phyloP scores from a whole-genome alignment of 2,888 invertebrate genomes.

The Lepidochitona cinerea region DNA sequence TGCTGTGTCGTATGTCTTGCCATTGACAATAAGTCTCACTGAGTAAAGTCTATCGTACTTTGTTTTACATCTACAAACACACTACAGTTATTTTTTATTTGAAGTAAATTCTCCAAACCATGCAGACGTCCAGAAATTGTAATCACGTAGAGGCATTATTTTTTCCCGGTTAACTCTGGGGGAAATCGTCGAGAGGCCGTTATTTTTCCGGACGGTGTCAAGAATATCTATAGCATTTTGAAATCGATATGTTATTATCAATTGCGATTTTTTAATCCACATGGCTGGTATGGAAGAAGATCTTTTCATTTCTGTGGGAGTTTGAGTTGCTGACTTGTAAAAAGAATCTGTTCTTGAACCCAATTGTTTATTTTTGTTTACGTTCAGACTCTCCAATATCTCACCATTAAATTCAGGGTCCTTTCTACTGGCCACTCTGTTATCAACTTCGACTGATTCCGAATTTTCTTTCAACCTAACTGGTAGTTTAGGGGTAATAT shows the following conservation, averaged over 20 bases:
- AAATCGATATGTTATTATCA: slow-evolving; percentile 55
- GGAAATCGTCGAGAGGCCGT: slow-evolving; percentile 44
- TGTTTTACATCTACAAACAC: no score
- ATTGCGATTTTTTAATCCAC: slow-evolving; percentile 42
- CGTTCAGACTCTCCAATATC: neutral
- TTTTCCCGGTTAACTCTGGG: slow-evolving; percentile 37
- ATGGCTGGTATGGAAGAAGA: slow-evolving; percentile 15
- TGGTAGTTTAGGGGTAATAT: slow-evolving; percentile 42
- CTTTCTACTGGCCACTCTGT: slow-evolving; percentile 35
- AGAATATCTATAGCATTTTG: slow-evolving; percentile 65
- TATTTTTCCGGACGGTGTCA: slow-evolving; percentile 47
- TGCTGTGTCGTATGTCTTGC: no score
- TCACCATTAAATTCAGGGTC: slow-evolving; percentile 26
- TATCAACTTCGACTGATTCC: slow-evolving; percentile 21
- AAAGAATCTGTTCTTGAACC: neutral
- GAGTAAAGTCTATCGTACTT: no score
- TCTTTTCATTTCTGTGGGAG: slow-evolving; percentile 10
- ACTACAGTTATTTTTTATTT: no score
- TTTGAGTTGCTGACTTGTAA: neutral
- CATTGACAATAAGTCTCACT: no score
- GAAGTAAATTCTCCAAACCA: slow-evolving; percentile 76
- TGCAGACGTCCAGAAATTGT: slow-evolving; percentile 94
- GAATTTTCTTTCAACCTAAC: slow-evolving; percentile 12
- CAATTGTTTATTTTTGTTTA: neutral
- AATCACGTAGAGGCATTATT: slow-evolving; percentile 78